phyloP scores from a whole-genome alignment of 1,140 invertebrate species.

The Papilio helenus region DNA sequence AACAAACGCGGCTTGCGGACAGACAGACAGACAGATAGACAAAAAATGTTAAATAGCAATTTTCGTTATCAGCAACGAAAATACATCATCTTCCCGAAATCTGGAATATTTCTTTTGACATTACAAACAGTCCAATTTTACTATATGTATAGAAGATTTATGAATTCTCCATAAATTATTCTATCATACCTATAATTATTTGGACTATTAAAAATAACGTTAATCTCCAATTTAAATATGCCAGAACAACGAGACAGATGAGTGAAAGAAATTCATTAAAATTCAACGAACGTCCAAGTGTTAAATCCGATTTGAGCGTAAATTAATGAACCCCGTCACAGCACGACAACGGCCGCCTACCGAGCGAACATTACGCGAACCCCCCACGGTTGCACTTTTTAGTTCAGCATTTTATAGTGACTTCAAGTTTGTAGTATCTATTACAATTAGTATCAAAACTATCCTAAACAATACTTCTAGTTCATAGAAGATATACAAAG shows the following conservation, averaged over 20 bases:
- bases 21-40: too few species aligned
- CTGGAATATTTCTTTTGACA: too few species aligned
- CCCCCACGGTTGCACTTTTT: background rate
- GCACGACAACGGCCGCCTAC: slow-evolving; percentile 7
- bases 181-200: too few species aligned
- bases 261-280: slow-evolving; percentile 15
- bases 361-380: background rate
- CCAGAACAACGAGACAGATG: background rate
- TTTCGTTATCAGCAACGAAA: too few species aligned
- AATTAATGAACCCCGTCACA: slow-evolving; percentile 26
- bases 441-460: background rate
- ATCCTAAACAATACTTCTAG: too few species aligned
- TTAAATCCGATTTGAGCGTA: slow-evolving; percentile 28
- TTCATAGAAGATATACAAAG: too few species aligned
- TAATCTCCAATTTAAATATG: background rate
- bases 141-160: too few species aligned
- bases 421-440: background rate
- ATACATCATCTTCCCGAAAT: too few species aligned
- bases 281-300: slow-evolving; percentile 19
- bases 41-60: too few species aligned
- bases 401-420: background rate
- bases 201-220: background rate
- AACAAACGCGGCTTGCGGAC: too few species aligned
- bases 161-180: too few species aligned
- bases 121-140: too few species aligned